phyloP scores from a whole-genome alignment of 1,140 invertebrate genomes.

The Zaprionus ornatus region DNA sequence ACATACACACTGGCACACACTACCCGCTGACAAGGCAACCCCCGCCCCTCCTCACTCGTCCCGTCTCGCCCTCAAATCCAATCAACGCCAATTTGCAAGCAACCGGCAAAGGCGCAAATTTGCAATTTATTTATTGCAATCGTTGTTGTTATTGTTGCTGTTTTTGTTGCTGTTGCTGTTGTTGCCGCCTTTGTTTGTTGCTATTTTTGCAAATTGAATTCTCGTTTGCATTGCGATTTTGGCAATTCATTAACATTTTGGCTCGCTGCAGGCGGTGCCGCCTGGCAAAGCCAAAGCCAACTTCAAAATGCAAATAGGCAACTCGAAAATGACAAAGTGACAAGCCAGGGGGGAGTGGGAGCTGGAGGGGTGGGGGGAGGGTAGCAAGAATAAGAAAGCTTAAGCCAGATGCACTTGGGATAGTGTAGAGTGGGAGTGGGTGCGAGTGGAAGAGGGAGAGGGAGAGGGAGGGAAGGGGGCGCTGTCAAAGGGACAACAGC shows the following conservation, averaged over 20 bases:
- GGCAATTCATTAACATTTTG: conserved; percentile 75
- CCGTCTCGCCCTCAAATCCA: conserved; percentile 52
- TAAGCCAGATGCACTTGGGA: neutral
- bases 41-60: neutral
- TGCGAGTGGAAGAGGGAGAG: neutral
- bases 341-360: neutral
- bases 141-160: conserved; percentile 25
- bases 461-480: neutral
- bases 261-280: conserved; percentile 40
- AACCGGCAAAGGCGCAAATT: conserved; percentile 60
- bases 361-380: neutral
- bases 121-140: conserved; percentile 72
- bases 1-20: neutral
- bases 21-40: neutral
- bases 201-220: conserved; percentile 75
- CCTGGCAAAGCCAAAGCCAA: conserved; percentile 33
- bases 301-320: conserved; percentile 64
- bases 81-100: conserved; percentile 73
- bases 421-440: neutral
- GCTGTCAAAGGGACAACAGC: conserved; percentile 9
- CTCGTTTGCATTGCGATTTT: conserved; percentile 72
- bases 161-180: conserved; percentile 10
- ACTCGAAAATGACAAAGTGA: conserved; percentile 9
- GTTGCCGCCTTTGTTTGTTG: conserved; percentile 45
- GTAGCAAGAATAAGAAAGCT: neutral